phyloP scores from a whole-genome alignment of 2,113 vertebrate species.

The Platysteira castanea region DNA sequence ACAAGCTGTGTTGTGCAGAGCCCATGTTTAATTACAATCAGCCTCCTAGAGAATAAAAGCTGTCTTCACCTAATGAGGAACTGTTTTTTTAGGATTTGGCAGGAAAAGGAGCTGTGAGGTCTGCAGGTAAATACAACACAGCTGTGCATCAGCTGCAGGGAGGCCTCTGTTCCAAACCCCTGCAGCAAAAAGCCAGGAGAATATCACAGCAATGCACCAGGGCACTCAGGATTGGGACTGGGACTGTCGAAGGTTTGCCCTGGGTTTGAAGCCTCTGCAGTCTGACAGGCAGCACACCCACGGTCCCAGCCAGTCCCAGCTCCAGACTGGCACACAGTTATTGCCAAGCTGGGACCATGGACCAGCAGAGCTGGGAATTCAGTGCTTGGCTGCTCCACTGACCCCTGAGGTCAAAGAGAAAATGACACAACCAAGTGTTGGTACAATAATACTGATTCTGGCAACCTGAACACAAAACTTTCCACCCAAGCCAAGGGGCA shows the following conservation, averaged over 20 bases:
- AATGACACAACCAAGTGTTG: neutral
- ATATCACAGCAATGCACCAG: neutral
- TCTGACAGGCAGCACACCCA: neutral
- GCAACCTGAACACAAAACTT: neutral
- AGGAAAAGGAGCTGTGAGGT: neutral
- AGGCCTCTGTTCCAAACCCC: neutral
- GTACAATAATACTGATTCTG: neutral
- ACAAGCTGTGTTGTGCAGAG: neutral
- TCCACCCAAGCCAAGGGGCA: neutral
- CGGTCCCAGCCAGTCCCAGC: neutral
- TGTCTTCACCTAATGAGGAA: neutral
- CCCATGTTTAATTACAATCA: fast-evolving
- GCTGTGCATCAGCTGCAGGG: neutral
- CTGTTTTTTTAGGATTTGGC: neutral
- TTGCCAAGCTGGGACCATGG: neutral
- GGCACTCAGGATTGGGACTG: neutral
- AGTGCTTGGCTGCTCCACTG: neutral
- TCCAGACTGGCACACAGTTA: neutral
- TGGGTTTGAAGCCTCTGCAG: neutral
- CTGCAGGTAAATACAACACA: neutral
- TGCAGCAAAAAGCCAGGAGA: neutral
- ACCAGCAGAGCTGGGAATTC: neutral
- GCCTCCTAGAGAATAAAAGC: neutral
- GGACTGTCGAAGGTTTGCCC: neutral
- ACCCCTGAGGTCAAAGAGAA: neutral